phyloP scores from a whole-genome alignment of 1,140 invertebrate genomes.

The Dryas iulia region DNA sequence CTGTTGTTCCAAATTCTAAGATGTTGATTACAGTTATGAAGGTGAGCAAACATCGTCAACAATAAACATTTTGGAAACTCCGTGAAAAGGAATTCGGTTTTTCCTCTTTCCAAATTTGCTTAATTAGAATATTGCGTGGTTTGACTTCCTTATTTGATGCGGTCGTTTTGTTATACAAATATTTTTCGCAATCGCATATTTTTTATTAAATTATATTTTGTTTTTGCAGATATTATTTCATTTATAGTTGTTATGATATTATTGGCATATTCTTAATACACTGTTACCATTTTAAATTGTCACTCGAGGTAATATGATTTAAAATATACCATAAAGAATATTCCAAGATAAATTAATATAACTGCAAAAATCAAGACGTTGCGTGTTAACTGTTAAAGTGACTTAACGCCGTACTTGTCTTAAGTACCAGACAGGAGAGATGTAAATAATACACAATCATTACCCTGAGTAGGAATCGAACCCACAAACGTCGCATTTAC shows the following conservation, averaged over 20 bases:
- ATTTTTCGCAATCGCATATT: neutral
- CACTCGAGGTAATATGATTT: too few relatives aligned
- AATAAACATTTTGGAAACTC: neutral
- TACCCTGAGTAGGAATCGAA: too few relatives aligned
- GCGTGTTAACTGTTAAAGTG: too few relatives aligned
- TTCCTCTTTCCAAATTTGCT: constrained; percentile 29
- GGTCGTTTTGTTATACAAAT: neutral
- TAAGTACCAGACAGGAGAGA: too few relatives aligned
- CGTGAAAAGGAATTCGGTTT: constrained; percentile 27
- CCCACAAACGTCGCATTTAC: too few relatives aligned
- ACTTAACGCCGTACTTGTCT: too few relatives aligned
- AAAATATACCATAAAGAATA: too few relatives aligned
- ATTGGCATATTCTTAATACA: neutral
- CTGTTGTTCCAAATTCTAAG: neutral
- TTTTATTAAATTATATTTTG: neutral
- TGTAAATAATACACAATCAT: too few relatives aligned
- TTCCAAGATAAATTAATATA: too few relatives aligned
- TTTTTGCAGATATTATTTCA: neutral
- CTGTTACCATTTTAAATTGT: too few relatives aligned
- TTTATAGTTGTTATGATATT: neutral
- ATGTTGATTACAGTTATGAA: neutral
- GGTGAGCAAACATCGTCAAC: neutral
- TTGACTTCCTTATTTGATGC: constrained; percentile 25
- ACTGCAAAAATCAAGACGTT: too few relatives aligned
- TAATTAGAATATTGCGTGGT: constrained; percentile 35